Evolutionary conservation across 2,888 invertebrate genomes (phyloP).

Genomic region (Encarsia formosa): DNA sequence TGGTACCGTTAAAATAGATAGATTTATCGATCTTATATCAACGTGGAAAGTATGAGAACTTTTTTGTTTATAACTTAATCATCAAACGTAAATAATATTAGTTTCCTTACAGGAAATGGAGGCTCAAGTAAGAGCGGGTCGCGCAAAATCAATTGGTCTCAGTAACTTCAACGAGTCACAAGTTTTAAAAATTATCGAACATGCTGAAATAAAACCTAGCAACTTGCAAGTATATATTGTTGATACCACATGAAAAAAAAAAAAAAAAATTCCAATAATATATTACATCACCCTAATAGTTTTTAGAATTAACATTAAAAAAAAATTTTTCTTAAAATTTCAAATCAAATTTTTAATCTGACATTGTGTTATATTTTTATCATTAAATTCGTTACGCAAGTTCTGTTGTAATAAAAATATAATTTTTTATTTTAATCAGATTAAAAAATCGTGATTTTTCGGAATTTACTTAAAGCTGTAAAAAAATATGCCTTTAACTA

Average conservation of each 20-base stretch:
- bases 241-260: background rate
- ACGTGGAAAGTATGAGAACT: slow-evolving; percentile 70
- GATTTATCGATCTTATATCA: slow-evolving; percentile 60
- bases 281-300: background rate
- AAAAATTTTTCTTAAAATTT: no score
- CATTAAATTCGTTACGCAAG: no score
- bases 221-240: slow-evolving; percentile 59
- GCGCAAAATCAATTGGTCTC: slow-evolving; percentile 66
- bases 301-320: background rate
- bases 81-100: background rate
- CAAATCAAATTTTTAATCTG: background rate
- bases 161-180: slow-evolving; percentile 75
- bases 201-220: slow-evolving; percentile 63
- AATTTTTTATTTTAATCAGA: no score
- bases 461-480: no score
- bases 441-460: no score
- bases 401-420: no score
- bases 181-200: slow-evolving; percentile 59
- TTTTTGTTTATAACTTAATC: background rate
- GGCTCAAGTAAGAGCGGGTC: slow-evolving; percentile 61
- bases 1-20: slow-evolving; percentile 60
- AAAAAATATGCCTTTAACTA: no score
- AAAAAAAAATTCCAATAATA: no score
- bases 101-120: slow-evolving; percentile 72
- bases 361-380: background rate